These are phyloP conservation scores for Sander lucioperca DNA, from an alignment of 2,113 vertebrate genomes.

Conservation along the genomic window DNA sequence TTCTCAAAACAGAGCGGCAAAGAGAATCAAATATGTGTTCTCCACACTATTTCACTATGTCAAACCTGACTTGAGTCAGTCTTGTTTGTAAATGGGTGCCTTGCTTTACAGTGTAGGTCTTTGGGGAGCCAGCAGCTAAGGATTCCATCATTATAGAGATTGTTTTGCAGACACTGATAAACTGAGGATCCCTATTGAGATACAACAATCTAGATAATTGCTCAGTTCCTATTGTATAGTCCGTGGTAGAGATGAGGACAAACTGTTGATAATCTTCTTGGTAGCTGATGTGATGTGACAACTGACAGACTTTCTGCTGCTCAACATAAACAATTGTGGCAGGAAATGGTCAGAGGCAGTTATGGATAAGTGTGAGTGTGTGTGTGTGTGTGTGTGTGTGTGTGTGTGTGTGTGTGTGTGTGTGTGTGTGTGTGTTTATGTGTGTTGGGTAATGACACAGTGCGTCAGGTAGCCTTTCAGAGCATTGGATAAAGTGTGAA, in stretches of 20 bases:
- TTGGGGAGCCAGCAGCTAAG: background rate
- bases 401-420: no score
- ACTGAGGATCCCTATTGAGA: conserved; percentile 1
- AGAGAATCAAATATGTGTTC: background rate
- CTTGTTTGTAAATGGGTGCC: background rate
- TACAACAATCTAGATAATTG: conserved; percentile 1
- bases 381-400: conserved; percentile 11
- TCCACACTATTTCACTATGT: background rate
- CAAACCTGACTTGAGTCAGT: conserved; percentile 30
- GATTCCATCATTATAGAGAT: conserved; percentile 1
- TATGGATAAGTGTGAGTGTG: no score
- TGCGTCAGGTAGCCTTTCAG: conserved; percentile 16
- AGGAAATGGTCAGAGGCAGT: no score
- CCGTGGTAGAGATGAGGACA: conserved; percentile 32
- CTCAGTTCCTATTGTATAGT: conserved; percentile 2
- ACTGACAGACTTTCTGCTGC: conserved; percentile 24
- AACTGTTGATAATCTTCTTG: conserved; percentile 29
- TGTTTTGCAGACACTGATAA: conserved; percentile 8
- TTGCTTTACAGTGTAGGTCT: background rate
- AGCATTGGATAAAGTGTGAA: conserved; percentile 9
- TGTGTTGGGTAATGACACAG: background rate
- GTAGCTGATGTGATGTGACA: conserved; percentile 28
- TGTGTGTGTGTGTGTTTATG: no score
- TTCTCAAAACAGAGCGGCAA: background rate
- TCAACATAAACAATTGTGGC: no score